Conservation (phyloP, 2,888 invertebrate genomes). For the Cheiracanthium punctorium region DNA sequence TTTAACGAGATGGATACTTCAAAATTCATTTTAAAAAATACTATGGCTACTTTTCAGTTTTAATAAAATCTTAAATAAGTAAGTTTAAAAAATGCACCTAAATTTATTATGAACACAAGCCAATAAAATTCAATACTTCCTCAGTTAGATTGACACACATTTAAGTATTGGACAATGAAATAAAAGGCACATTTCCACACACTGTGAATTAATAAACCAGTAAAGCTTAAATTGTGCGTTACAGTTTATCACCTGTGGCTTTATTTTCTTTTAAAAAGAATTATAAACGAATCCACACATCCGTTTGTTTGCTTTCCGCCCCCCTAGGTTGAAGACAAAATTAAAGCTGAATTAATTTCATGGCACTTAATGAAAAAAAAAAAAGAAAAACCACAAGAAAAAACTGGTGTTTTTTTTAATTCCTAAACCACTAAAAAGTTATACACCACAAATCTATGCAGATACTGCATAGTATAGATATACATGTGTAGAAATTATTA, state of each 20-base stretch:
- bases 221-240: slow-evolving; percentile 66
- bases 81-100: background rate
- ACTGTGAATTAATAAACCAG: slow-evolving; percentile 49
- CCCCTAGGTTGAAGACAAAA: background rate
- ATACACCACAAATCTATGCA: slow-evolving; percentile 54
- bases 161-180: slow-evolving; percentile 18
- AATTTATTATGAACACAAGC: background rate
- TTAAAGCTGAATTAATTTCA: slow-evolving; percentile 31
- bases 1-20: too few relatives aligned
- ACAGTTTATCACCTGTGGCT: slow-evolving; percentile 69
- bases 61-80: background rate
- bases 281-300: slow-evolving; percentile 4
- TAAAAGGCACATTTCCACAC: slow-evolving; percentile 44
- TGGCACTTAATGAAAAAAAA: slow-evolving; percentile 51
- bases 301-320: background rate
- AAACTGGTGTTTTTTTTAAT: slow-evolving; percentile 15
- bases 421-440: slow-evolving; percentile 14
- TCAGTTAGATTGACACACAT: slow-evolving; percentile 27
- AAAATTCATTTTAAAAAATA: too few relatives aligned
- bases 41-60: background rate
- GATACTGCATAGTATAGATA: slow-evolving; percentile 32
- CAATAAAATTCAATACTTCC: slow-evolving; percentile 36
- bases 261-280: too few relatives aligned
- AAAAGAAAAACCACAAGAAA: slow-evolving; percentile 60
- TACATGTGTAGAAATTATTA: slow-evolving; percentile 27